phyloP scores from a whole-genome alignment of 2,113 vertebrate genomes.

The Lepisosteus osseus region DNA sequence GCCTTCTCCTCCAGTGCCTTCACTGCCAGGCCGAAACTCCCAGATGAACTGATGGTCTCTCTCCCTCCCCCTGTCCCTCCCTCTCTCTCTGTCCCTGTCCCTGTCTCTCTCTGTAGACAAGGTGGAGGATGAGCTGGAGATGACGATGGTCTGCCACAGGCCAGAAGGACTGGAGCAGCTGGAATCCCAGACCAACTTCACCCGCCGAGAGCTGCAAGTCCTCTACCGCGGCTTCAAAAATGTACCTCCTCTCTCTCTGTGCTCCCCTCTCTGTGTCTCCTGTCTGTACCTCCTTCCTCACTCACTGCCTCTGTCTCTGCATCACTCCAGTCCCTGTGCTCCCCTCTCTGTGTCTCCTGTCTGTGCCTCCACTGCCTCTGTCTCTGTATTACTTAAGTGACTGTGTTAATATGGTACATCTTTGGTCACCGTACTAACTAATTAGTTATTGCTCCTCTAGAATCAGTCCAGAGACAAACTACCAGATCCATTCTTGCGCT shows the following conservation, averaged over 20 bases:
- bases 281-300: conserved; percentile 54
- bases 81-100: conserved; percentile 20
- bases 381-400: background rate
- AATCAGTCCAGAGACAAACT: too few relatives aligned
- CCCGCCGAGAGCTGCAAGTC: conserved; percentile 90
- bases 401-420: too few relatives aligned
- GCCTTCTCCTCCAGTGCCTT: too few relatives aligned
- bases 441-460: too few relatives aligned
- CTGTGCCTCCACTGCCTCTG: background rate
- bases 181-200: conserved; percentile 91
- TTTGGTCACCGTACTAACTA: too few relatives aligned
- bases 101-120: conserved; percentile 70
- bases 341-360: background rate
- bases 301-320: background rate
- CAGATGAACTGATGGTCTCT: background rate
- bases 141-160: conserved; percentile 88
- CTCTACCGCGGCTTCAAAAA: conserved; percentile 98
- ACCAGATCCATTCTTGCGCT: too few relatives aligned
- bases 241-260: conserved; percentile 55
- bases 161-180: conserved; percentile 91
- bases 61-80: background rate
- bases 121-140: conserved; percentile 90
- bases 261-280: background rate
- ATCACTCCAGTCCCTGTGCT: background rate
- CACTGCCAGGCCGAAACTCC: too few relatives aligned